phyloP scores from a whole-genome alignment of 64 coral and sea anemone genomes.

The Pachyseris speciosa region DNA sequence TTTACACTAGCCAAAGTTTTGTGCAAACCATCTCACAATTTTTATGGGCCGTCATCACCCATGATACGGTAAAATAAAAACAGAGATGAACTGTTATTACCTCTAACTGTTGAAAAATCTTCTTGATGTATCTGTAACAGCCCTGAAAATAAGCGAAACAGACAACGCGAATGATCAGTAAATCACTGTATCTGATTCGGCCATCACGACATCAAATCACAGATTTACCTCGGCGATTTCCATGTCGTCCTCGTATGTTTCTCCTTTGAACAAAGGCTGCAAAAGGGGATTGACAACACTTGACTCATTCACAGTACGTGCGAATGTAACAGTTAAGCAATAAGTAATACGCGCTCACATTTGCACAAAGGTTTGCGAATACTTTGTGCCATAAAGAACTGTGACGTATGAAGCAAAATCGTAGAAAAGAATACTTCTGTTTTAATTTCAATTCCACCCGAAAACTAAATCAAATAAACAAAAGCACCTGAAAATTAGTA shows the following conservation, averaged over 20 bases:
- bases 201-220: neutral
- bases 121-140: conserved; percentile 98
- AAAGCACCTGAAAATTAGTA: too few species aligned
- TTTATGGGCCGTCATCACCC: too few species aligned
- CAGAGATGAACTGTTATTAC: conserved; percentile 15
- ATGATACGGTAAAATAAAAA: too few species aligned
- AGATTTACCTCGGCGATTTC: conserved; percentile 91
- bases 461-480: neutral
- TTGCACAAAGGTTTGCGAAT: too few species aligned
- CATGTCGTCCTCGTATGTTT: conserved; percentile 82
- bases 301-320: too few species aligned
- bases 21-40: too few species aligned
- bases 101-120: conserved; percentile 99
- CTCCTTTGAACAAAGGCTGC: conserved; percentile 93
- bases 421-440: too few species aligned
- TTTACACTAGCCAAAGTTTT: too few species aligned
- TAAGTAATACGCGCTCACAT: too few species aligned
- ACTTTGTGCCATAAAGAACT: neutral
- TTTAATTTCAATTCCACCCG: too few species aligned
- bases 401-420: too few species aligned
- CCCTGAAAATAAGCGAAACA: conserved; percentile 47
- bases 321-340: too few species aligned
- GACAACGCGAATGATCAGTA: neutral
- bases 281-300: neutral
- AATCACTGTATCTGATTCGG: neutral